Evolutionary conservation across 2,797 vertebrate genomes (phyloP).

Genomic region (Cichlasoma orientale): DNA sequence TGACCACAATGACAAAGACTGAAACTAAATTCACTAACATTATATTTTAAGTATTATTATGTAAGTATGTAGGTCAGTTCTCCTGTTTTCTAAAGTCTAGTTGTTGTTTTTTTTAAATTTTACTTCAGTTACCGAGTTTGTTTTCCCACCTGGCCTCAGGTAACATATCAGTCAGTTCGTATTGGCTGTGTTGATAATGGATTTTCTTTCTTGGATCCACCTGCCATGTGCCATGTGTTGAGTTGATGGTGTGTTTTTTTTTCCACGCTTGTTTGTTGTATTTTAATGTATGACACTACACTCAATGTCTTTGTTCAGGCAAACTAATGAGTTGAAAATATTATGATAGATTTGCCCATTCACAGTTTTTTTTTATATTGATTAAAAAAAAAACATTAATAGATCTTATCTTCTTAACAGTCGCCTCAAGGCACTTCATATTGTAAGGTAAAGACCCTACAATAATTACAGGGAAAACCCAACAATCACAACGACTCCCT

Average conservation of each 20-base stretch:
- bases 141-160: not conserved
- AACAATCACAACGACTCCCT: too few species aligned
- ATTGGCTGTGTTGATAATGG: not conserved
- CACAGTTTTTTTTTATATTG: too few species aligned
- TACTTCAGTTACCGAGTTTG: not conserved
- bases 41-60: not conserved
- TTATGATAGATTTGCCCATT: too few species aligned
- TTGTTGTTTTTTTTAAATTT: too few species aligned
- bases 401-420: too few species aligned
- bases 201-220: not conserved
- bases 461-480: too few species aligned
- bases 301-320: not conserved
- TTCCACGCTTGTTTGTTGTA: not conserved
- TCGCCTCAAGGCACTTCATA: too few species aligned
- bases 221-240: not conserved
- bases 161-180: accelerated
- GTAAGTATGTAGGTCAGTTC: not conserved
- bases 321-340: too few species aligned
- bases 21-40: not conserved
- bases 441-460: too few species aligned
- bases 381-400: too few species aligned
- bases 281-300: not conserved
- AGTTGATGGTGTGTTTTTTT: not conserved
- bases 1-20: not conserved
- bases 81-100: not conserved